Conservation (phyloP, 2,797 vertebrate genomes). For the Lithobates pipiens region DNA sequence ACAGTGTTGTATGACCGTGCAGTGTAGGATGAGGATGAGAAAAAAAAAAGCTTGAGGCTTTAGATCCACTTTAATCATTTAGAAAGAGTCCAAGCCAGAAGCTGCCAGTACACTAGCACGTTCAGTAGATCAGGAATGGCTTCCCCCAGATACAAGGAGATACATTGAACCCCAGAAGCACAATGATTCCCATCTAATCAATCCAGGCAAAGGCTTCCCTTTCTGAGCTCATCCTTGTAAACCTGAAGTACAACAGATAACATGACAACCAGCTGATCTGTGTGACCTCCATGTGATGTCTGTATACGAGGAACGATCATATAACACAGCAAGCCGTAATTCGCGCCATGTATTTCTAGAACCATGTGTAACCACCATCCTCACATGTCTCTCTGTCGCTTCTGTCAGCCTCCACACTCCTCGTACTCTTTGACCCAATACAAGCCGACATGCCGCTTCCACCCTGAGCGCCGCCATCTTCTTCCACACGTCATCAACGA, state of each 20-base stretch:
- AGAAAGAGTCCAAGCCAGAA: too few relatives aligned
- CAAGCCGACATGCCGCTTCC: conserved; percentile 42
- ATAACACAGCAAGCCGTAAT: not conserved
- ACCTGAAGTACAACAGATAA: not conserved
- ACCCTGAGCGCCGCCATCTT: conserved; percentile 57
- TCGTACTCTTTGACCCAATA: conserved; percentile 3
- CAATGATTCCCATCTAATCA: too few relatives aligned
- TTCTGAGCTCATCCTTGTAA: too few relatives aligned
- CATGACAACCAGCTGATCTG: not conserved
- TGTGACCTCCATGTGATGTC: not conserved
- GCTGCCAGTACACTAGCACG: too few relatives aligned
- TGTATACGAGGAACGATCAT: not conserved
- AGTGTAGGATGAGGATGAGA: too few relatives aligned
- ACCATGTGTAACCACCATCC: not conserved
- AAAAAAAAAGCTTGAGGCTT: too few relatives aligned
- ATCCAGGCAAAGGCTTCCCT: too few relatives aligned
- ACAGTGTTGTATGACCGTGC: too few relatives aligned
- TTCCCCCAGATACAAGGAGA: too few relatives aligned
- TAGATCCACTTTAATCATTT: too few relatives aligned
- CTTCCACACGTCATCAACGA: not conserved
- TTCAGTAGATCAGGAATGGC: too few relatives aligned
- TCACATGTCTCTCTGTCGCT: conserved; percentile 30
- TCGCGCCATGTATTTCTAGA: not conserved
- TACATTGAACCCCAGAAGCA: too few relatives aligned
- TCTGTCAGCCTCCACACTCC: conserved; percentile 13